Evolutionary conservation across 2,113 vertebrate genomes (phyloP).

Genomic region (Oryzias woworae): DNA sequence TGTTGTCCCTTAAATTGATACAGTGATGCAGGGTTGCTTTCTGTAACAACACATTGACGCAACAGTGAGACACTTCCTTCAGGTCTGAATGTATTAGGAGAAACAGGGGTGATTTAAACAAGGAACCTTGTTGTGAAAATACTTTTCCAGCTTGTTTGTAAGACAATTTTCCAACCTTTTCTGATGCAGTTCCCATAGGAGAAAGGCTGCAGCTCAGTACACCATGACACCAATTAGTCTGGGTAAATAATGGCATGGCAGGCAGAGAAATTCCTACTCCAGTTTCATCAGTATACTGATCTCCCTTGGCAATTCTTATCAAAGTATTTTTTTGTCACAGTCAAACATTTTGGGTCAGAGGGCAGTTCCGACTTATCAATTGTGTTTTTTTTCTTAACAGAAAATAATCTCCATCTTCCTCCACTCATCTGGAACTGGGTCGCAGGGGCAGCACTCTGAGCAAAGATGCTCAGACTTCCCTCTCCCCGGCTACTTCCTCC

Average conservation of each 20-base stretch:
- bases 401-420: not conserved
- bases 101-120: too few relatives aligned
- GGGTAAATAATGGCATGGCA: constrained; percentile 54
- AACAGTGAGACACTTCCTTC: too few relatives aligned
- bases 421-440: too few relatives aligned
- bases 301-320: constrained; percentile 33
- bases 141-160: constrained; percentile 7
- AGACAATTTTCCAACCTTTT: constrained; percentile 20
- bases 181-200: constrained; percentile 21
- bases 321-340: constrained; percentile 50
- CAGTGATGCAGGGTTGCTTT: too few relatives aligned
- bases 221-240: constrained; percentile 63
- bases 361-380: constrained; percentile 42
- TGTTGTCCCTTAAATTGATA: too few relatives aligned
- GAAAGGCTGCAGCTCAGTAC: constrained; percentile 43
- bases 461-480: too few relatives aligned
- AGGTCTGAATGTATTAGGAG: too few relatives aligned
- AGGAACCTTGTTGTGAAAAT: too few relatives aligned
- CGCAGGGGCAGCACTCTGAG: too few relatives aligned
- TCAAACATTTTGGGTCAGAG: constrained; percentile 51
- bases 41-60: too few relatives aligned
- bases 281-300: constrained; percentile 27
- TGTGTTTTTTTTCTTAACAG: constrained; percentile 19
- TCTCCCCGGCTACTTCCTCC: too few relatives aligned
- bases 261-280: constrained; percentile 20